Base-by-base conservation (phyloP, 2,888 invertebrate genomes). In the Zygaena filipendulae region DNA sequence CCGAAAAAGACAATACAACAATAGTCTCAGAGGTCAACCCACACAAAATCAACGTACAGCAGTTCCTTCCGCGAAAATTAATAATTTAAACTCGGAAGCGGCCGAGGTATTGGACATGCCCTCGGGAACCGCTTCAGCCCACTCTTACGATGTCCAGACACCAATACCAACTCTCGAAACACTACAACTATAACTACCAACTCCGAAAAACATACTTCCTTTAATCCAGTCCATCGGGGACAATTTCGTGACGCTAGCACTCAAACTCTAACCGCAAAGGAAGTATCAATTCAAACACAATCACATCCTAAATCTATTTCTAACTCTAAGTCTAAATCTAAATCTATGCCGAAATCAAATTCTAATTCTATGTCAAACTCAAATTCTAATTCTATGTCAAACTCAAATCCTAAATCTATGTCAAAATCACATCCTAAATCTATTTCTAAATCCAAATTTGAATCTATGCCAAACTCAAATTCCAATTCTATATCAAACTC, bases 51-150 rank as follows among this genome's bases (percentile, higher is more conserved):
- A 25, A 22, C 27, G 21, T 13, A 11, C 27, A 22, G 16, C 21
- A 14, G 27, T 13, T n/a, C 28, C 28, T 11, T 18, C 23, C 9
- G 9, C 26, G 11, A 22, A 13, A 21, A 14, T 36, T 3, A 28
- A 27, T 27, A 5, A 35, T 40, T 40, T 36, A 38, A 38, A 37
- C 36, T 35, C 21, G 7, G 11, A 32, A 13, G 32, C 30, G 35
- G 20, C 33, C 38, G 21, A 21, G 16, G 38, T 35, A 21, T 23
- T 11, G 35, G 30, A 33, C 35, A 25, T n/a, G 31, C 34, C 33
- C 11, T 32, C 26, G 37, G 41, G 20, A 35, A 39, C 23, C 36
- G 32, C 22, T 30, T 27, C 19, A 23, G 16, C 10, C 23, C 21
- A 29, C n/a, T 33, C 23, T 21, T 28, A 24, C 14, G 13, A n/a